These are phyloP conservation scores for Blomia tropicalis DNA, from an alignment of 2,888 invertebrate species.

Conservation along the genomic window DNA sequence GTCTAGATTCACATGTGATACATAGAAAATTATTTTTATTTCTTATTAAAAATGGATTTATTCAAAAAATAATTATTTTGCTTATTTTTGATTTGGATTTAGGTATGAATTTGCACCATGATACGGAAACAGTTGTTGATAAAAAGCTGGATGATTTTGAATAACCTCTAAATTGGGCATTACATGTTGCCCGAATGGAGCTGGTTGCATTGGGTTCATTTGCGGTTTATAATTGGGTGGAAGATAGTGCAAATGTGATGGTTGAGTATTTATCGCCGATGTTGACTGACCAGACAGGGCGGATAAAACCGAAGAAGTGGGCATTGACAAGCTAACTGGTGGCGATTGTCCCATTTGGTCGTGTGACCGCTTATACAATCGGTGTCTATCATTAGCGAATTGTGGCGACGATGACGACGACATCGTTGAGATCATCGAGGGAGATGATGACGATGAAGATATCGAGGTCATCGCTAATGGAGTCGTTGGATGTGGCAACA, in stretches of 20 bases:
- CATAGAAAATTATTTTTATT: background rate
- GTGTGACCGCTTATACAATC: constrained; percentile 7
- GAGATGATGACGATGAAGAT: background rate
- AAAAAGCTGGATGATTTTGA: background rate
- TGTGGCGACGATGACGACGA: background rate
- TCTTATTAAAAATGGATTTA: background rate
- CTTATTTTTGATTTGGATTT: too few relatives aligned
- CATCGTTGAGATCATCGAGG: background rate
- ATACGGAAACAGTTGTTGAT: background rate
- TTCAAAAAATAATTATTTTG: background rate
- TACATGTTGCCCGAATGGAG: background rate
- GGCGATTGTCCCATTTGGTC: background rate
- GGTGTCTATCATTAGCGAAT: background rate
- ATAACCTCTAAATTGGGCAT: background rate
- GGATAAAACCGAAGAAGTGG: background rate
- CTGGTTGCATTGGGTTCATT: background rate
- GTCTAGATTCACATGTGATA: too few relatives aligned
- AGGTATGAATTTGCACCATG: background rate
- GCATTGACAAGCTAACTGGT: background rate
- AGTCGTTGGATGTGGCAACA: background rate
- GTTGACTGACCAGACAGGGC: background rate
- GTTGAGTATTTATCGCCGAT: background rate
- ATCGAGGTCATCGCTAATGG: too few relatives aligned
- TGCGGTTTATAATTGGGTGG: background rate
- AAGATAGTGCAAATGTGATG: background rate